Base-by-base conservation (phyloP, 2,797 vertebrate species). In the Sebastes diaconus region DNA sequence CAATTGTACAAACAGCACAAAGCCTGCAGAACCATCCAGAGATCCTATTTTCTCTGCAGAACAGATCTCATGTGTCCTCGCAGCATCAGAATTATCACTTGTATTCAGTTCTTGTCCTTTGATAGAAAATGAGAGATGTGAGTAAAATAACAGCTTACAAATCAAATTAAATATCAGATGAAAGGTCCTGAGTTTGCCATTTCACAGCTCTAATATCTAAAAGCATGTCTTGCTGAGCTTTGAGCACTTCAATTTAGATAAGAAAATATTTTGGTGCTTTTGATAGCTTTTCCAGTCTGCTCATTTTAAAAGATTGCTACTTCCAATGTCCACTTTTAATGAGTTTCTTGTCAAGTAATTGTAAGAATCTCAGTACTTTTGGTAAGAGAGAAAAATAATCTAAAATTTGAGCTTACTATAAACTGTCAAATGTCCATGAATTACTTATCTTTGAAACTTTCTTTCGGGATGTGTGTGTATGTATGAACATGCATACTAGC, bases 111-210 rank as follows among this genome's bases (percentile, higher is more conserved):
- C 42, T 60, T 60, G 46, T 84, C 75, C 77, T 86, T 68, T 88
- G 83, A 89, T 86, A 76, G 12, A 50, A 73, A 92, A 79, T 75
- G 39, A 84, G 60, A 84, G 79, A 93, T 90, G 29, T 77, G 65
- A 84, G 29, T 55, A 27, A 39, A 84, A 81, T 84, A 84, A 88
- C 61, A 81, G 83, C 85, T 89, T 90, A 88, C 71, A 87, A 87
- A 84, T 91, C 75, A 81, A 92, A 92, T 93, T 80, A 84, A 86
- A 84, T 87, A 90, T 88, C 77, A 86, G 81, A 90, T 88, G 77
- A 91, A 91, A 89, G 74, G 74, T 85, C 67, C 82, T 14, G 73
- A 84, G 52, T 83, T 87, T 86, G 77, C 86, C 69, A 81, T 85
- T 87, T 87, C 65, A 77, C 72, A 79, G 83, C 80, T 83, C 71